phyloP scores from a whole-genome alignment of 1,140 invertebrate genomes.

The Temnothorax longispinosus region DNA sequence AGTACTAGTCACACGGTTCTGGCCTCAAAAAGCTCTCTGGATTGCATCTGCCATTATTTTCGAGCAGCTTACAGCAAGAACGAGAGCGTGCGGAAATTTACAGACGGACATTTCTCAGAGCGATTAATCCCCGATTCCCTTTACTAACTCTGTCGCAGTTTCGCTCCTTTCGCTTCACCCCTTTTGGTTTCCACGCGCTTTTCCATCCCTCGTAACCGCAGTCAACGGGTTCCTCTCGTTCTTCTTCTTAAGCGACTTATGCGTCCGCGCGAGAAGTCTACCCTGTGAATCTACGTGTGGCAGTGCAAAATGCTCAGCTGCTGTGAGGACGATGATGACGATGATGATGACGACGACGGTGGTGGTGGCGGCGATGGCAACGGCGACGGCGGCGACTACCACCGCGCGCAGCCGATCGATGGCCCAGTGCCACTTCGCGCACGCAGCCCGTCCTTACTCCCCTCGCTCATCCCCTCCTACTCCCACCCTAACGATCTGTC shows the following conservation, averaged over 20 bases:
- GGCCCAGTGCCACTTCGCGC: constrained; percentile 73
- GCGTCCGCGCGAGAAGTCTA: constrained; percentile 21
- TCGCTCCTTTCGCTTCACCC: neutral
- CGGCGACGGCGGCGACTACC: neutral
- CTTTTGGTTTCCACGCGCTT: neutral
- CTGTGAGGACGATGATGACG: constrained; percentile 49
- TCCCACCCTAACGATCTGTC: constrained; percentile 39
- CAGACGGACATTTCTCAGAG: neutral
- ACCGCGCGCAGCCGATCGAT: constrained; percentile 80
- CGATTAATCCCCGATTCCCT: constrained; percentile 17
- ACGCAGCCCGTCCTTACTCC: constrained; percentile 29
- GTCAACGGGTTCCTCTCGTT: neutral
- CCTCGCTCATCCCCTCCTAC: neutral
- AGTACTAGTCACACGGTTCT: neutral
- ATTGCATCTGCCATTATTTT: neutral
- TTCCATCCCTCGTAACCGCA: neutral
- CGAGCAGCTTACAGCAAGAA: neutral
- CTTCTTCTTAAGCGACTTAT: neutral
- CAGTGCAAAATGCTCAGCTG: constrained; percentile 70
- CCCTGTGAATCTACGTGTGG: constrained; percentile 60
- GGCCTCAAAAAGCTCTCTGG: neutral
- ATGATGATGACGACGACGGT: neutral
- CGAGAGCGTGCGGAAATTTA: neutral
- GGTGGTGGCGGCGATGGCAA: constrained; percentile 2
- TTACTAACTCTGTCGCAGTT: constrained; percentile 24